A percentile compares a stretch with the other conserved stretches of the same genome.
Conservation (phyloP, 2,797 vertebrate genomes). For the Hippoglossus hippoglossus region DNA sequence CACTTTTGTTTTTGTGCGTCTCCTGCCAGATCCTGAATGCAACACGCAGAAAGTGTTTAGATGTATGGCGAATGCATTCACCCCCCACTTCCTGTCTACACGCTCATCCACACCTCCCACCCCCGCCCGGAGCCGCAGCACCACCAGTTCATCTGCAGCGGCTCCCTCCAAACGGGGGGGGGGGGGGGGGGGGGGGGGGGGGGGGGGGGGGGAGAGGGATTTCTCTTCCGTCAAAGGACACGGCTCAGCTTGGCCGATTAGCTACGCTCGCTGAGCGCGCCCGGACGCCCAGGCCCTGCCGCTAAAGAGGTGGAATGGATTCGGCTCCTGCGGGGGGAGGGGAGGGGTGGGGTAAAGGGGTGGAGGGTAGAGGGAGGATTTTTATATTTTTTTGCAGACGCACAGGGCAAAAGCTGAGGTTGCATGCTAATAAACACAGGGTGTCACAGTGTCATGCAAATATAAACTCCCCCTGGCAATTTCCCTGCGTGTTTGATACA, state of each 20-base stretch:
- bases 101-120: conserved; percentile 9
- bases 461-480: conserved; percentile 68
- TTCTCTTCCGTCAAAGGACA: conserved; percentile 77
- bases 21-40: conserved; percentile 62
- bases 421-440: conserved; percentile 83
- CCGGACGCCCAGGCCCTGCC: conserved; percentile 50
- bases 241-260: conserved; percentile 81
- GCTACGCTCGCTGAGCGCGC: conserved; percentile 69
- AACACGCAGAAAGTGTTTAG: conserved; percentile 75
- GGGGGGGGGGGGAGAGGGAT: conserved; percentile 67
- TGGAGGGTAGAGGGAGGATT: neutral
- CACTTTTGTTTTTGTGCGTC: conserved; percentile 50
- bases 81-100: conserved; percentile 45
- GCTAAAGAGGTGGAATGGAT: conserved; percentile 70
- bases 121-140: conserved; percentile 66
- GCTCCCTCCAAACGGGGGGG: conserved; percentile 42
- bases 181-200: too few species aligned
- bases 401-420: conserved; percentile 53
- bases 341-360: neutral
- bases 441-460: conserved; percentile 77
- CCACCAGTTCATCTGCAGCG: conserved; percentile 82
- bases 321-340: conserved; percentile 46
- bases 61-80: conserved; percentile 85
- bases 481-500: conserved; percentile 59
- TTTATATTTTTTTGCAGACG: conserved; percentile 3